Conservation (phyloP, 2,113 vertebrate species). For the Macquaria australasica region DNA sequence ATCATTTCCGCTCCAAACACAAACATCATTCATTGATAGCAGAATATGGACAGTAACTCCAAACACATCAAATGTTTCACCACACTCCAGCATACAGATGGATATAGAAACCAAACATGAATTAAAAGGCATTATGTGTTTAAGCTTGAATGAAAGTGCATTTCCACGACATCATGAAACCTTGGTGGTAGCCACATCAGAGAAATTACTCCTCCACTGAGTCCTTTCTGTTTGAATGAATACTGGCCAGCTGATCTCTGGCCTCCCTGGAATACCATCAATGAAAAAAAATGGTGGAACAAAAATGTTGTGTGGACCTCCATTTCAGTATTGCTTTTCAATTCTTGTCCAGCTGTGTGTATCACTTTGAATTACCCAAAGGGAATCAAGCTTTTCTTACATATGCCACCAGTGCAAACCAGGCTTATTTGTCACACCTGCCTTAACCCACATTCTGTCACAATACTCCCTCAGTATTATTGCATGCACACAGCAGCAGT, state of each 20-base stretch:
- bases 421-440: constrained; percentile 27
- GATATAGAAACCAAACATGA: not conserved
- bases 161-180: not conserved
- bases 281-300: not conserved
- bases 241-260: not conserved
- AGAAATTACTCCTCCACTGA: not conserved
- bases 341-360: constrained; percentile 13
- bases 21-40: not conserved
- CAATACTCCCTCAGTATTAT: not conserved
- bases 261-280: not conserved
- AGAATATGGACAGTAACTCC: not conserved
- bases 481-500: not conserved
- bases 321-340: constrained; percentile 24
- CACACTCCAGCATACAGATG: not conserved
- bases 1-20: not conserved
- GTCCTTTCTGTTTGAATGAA: constrained; percentile 5
- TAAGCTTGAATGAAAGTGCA: not conserved
- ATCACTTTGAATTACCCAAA: constrained; percentile 14
- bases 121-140: not conserved
- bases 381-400: constrained; percentile 21
- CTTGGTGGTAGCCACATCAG: not conserved
- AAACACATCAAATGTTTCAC: not conserved
- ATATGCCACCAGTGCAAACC: constrained; percentile 3
- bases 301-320: not conserved
- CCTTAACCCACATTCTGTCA: not conserved